A percentile compares a stretch with the other conserved stretches of the same genome.
Conservation (phyloP, 2,113 vertebrate species). For the Paramisgurnus dabryanus region DNA sequence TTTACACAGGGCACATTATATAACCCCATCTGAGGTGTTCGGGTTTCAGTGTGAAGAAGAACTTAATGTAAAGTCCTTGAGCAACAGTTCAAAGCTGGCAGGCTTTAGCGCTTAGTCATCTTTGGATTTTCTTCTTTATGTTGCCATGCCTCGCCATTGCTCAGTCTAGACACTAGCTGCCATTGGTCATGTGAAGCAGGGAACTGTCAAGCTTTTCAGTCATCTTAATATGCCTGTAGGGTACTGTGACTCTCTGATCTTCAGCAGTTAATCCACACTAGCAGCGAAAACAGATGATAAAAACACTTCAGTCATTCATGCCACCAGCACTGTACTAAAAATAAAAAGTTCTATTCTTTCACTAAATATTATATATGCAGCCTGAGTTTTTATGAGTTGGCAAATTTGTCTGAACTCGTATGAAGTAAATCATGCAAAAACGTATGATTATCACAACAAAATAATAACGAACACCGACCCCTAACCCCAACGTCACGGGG, state of each 20-base stretch:
- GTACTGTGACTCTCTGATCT: neutral
- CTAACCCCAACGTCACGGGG: no score
- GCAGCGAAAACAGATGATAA: neutral
- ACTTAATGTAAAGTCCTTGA: neutral
- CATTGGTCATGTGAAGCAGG: conserved; percentile 27
- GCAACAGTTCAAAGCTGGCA: conserved; percentile 29
- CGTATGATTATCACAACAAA: no score
- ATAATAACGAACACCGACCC: no score
- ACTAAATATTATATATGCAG: no score
- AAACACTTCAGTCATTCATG: neutral
- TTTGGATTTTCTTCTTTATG: conserved; percentile 13
- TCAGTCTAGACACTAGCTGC: conserved; percentile 16
- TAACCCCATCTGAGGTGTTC: neutral
- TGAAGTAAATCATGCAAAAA: no score
- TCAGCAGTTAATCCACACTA: conserved; percentile 28
- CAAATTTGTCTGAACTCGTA: no score
- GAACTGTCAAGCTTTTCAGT: conserved; percentile 44
- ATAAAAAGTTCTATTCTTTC: neutral
- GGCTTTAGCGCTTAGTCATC: conserved; percentile 53
- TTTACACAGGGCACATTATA: neutral
- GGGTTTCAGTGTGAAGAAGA: neutral
- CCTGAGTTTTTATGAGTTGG: no score
- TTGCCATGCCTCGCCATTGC: conserved; percentile 41
- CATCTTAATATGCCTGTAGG: conserved; percentile 31
- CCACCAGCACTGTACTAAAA: neutral